Conservation (phyloP, 2,113 vertebrate species). For the Thryonomys swinderianus region DNA sequence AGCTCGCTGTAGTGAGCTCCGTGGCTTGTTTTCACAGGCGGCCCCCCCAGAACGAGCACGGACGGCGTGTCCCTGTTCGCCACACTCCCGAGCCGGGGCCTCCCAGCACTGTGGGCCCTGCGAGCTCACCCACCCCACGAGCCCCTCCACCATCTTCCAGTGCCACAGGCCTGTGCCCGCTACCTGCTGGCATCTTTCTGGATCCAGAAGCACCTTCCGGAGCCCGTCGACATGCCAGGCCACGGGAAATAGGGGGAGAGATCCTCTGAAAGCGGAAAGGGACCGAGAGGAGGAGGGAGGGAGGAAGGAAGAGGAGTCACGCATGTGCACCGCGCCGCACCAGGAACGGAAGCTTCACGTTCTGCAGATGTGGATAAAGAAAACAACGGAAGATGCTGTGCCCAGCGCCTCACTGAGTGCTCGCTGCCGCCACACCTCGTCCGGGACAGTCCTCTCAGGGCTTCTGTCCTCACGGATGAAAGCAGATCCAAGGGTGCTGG, state of each 20-base stretch:
- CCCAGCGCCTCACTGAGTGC: background rate
- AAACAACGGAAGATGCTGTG: background rate
- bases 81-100: background rate
- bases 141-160: background rate
- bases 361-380: background rate
- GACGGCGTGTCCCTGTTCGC: background rate
- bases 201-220: background rate
- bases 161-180: background rate
- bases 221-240: background rate
- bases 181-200: background rate
- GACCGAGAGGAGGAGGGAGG: too few species aligned
- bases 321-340: background rate
- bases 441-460: background rate
- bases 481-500: background rate
- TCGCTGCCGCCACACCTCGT: background rate
- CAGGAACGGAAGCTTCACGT: background rate
- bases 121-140: background rate
- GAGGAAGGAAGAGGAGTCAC: rapidly evolving
- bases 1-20: too few species aligned
- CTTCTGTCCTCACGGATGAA: background rate
- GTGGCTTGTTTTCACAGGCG: background rate
- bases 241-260: background rate
- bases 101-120: background rate
- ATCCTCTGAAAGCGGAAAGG: background rate
- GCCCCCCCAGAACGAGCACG: background rate